Conservation (phyloP, 2,113 vertebrate genomes). For the Indicator maculatus region DNA sequence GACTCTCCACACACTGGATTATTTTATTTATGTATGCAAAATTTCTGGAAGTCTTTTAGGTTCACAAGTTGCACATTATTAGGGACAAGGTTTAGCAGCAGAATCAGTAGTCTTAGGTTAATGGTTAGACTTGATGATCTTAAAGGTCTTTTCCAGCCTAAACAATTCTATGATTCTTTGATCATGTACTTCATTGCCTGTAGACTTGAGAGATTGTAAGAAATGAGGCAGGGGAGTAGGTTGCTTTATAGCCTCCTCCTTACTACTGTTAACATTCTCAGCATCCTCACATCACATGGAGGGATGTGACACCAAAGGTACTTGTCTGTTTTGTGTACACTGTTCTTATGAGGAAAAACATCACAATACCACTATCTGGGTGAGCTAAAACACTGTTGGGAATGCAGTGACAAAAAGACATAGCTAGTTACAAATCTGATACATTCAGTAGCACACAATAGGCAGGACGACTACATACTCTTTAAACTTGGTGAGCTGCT, state of each 20-base stretch:
- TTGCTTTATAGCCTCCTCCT: background rate
- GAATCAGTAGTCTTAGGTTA: no score
- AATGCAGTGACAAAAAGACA: background rate
- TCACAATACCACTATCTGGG: no score
- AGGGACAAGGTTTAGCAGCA: no score
- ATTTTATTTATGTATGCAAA: background rate
- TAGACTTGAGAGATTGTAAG: background rate
- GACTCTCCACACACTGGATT: rapidly evolving
- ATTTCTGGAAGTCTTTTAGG: background rate
- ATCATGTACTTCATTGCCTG: background rate
- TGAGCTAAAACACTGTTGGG: background rate
- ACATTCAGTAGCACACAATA: background rate
- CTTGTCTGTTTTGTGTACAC: background rate
- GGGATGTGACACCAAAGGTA: background rate
- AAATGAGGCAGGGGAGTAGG: background rate
- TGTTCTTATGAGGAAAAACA: background rate
- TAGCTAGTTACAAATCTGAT: background rate
- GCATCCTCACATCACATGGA: background rate
- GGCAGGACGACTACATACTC: background rate
- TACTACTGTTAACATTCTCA: background rate
- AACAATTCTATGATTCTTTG: no score
- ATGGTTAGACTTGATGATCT: no score
- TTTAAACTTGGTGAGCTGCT: background rate
- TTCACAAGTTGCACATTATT: background rate
- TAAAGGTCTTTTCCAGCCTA: no score